These are phyloP conservation scores for Perognathus longimembris DNA, from an alignment of 2,113 vertebrate species.

Conservation along the genomic window DNA sequence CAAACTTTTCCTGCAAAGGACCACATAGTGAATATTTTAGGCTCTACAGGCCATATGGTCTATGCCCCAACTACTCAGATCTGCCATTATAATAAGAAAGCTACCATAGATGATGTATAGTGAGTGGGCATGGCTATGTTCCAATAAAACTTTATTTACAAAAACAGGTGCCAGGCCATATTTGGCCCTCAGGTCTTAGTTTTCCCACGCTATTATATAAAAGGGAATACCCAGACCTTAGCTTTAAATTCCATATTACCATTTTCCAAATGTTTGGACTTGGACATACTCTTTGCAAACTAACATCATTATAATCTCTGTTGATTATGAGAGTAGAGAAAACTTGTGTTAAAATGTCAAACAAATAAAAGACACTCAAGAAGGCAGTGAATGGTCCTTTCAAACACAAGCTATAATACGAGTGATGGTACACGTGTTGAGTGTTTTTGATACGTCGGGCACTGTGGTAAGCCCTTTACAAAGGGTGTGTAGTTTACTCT, in stretches of 20 bases:
- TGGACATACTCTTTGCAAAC: neutral
- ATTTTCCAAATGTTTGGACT: constrained; percentile 19
- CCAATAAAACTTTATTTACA: constrained; percentile 50
- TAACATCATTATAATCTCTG: neutral
- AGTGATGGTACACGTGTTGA: neutral
- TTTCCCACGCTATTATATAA: neutral
- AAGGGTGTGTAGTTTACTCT: constrained; percentile 27
- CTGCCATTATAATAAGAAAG: neutral
- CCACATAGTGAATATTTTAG: constrained; percentile 34
- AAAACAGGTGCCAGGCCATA: constrained; percentile 14
- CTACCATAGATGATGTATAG: neutral
- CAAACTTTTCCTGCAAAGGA: constrained; percentile 18
- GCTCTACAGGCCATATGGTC: neutral
- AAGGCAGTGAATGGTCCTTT: neutral
- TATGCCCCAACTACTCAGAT: neutral
- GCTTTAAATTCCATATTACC: neutral
- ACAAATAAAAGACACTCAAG: neutral
- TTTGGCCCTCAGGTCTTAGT: neutral
- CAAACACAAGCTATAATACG: neutral
- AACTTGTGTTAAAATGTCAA: constrained; percentile 1
- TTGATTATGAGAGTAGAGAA: neutral
- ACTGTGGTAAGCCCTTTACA: neutral
- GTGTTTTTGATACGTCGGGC: neutral
- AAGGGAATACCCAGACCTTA: neutral
- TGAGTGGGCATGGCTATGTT: neutral